Base-by-base conservation (phyloP, 1,140 invertebrate genomes). In the Drosophila obscura region DNA sequence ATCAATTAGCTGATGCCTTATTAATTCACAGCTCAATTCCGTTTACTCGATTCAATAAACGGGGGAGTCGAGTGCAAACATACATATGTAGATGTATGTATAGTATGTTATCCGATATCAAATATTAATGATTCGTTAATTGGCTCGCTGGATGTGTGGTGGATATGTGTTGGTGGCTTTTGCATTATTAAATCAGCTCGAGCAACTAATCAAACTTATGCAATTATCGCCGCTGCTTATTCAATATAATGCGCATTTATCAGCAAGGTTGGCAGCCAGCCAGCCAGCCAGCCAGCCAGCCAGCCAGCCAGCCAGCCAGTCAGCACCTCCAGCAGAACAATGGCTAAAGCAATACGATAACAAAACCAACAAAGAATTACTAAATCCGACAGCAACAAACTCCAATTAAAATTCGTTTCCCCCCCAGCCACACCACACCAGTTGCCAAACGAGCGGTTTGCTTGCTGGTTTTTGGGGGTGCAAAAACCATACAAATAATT, bases 161-260 rank as follows among this genome's bases (percentile, higher is more conserved):
- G 41, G 56, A 45, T 59, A 26, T 16, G 50, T 19, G 51, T 3
- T 26, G 26, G 26, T 39, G 58, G 31, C 28, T 49, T 53, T 49
- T 73, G 76, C 58, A 66, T 69, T 79, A 79, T 84, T 84, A 51
- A 84, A 72, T 49, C 53, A 56, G 62, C 63, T 75, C 64, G 71
- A 39, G 46, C 52, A 87, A 85, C 80, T 85, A 80, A 85, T 85
- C 77, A 80, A 84, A 77, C 73, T 80, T 84, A 66, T 80, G 81
- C 81, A 84, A 84, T 85, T 85, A 84, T 77, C 69, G 81, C 65
- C 50, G 72, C 48, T 72, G 80, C 61, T 63, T 72, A 78, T 65
- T 66, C 61, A 63, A 74, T 82, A 66, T 68, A 83, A 82, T 69
- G 61, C 58, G 44, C 52, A 63, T 59, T 80, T 79, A 58, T 80